Evolutionary conservation across 2,888 invertebrate species (phyloP).

Genomic region (Drosophila buzzatii): DNA sequence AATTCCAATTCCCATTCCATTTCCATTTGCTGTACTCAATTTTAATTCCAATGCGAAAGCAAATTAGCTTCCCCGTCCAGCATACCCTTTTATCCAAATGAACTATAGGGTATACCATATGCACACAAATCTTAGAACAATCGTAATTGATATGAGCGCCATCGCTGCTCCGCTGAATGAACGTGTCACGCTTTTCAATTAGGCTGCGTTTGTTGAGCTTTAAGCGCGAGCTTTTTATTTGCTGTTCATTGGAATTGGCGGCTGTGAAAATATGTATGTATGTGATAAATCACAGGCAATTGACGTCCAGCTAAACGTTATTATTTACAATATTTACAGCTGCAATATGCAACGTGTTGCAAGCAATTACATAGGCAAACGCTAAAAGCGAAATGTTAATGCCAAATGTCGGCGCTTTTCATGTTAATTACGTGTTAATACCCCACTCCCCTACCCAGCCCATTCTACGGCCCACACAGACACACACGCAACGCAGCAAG

Average conservation of each 20-base stretch:
- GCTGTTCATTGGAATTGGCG: slow-evolving; percentile 13
- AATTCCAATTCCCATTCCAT: not conserved
- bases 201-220: slow-evolving; percentile 33
- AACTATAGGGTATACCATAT: slow-evolving; percentile 19
- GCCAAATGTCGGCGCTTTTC: slow-evolving; percentile 68
- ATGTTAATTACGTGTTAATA: slow-evolving; percentile 62
- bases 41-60: not conserved
- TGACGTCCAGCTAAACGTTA: slow-evolving; percentile 11
- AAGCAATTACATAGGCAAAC: slow-evolving; percentile 49
- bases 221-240: slow-evolving; percentile 21
- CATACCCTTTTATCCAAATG: not conserved
- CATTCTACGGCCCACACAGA: not conserved
- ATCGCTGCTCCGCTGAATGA: slow-evolving; percentile 15
- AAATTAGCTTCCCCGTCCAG: not conserved
- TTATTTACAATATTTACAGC: slow-evolving; percentile 8
- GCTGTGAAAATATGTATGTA: slow-evolving; percentile 19
- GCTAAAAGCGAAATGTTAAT: slow-evolving; percentile 15
- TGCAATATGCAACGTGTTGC: slow-evolving; percentile 47
- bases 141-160: slow-evolving; percentile 34
- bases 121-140: slow-evolving; percentile 19
- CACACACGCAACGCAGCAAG: slow-evolving; percentile 10
- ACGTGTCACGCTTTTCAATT: slow-evolving; percentile 65
- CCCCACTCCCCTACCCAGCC: not conserved
- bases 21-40: not conserved
- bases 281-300: slow-evolving; percentile 24